phyloP scores from a whole-genome alignment of 2,888 invertebrate genomes.

The Allacma fusca region DNA sequence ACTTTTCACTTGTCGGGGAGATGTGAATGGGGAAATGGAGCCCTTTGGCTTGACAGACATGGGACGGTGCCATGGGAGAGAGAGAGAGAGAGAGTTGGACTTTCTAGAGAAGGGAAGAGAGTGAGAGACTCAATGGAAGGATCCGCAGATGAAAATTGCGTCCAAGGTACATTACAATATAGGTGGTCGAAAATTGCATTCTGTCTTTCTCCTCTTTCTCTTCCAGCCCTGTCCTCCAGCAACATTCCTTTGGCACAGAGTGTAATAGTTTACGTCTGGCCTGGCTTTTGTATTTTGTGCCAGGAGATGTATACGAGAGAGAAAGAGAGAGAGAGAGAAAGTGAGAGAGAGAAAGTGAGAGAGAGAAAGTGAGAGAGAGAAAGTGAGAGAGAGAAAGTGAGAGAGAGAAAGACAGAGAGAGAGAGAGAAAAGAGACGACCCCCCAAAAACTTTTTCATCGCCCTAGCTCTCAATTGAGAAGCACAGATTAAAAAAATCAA shows the following conservation, averaged over 20 bases:
- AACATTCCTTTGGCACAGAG: neutral
- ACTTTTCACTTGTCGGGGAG: neutral
- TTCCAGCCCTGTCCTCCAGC: neutral
- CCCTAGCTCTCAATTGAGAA: no score
- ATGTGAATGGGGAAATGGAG: neutral
- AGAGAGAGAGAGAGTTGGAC: neutral
- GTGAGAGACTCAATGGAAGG: neutral
- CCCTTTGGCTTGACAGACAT: neutral
- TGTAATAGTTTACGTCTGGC: neutral
- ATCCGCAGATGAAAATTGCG: neutral
- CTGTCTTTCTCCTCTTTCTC: slow-evolving; percentile 7
- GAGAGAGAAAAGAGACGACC: no score
- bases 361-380: no score
- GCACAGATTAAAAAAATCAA: no score
- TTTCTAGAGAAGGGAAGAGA: neutral
- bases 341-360: no score
- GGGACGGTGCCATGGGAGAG: neutral
- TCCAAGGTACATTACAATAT: slow-evolving; percentile 22
- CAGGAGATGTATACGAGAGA: neutral
- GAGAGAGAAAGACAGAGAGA: no score
- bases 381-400: no score
- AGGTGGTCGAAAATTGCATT: slow-evolving; percentile 24
- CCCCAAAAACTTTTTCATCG: no score
- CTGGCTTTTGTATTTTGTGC: slow-evolving; percentile 9
- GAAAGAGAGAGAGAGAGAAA: no score